phyloP scores from a whole-genome alignment of 2,113 vertebrate genomes.

The Micronycteris hirsuta region DNA sequence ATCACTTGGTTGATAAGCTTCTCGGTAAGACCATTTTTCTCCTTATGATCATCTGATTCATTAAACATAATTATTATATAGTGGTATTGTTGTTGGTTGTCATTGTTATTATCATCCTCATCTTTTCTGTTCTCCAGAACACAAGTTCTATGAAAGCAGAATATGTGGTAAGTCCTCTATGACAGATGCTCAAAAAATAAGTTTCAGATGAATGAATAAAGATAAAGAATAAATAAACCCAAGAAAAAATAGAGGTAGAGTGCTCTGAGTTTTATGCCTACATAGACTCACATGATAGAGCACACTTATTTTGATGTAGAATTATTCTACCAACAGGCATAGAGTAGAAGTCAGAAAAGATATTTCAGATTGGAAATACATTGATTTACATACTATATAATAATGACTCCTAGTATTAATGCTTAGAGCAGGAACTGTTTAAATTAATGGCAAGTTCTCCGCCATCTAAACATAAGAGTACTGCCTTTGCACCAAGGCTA shows the following conservation, averaged over 20 bases:
- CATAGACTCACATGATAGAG: not conserved
- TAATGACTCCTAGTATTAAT: not conserved
- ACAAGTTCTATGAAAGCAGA: not conserved
- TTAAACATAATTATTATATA: not conserved
- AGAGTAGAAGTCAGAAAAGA: not conserved
- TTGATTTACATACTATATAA: not conserved
- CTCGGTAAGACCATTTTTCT: not conserved
- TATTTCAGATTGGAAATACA: not conserved
- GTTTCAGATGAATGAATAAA: not conserved
- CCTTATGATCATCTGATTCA: not conserved
- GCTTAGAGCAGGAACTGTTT: not conserved
- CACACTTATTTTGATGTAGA: not conserved
- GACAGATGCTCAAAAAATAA: not conserved
- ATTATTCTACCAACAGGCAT: not conserved
- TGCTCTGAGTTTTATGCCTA: not conserved
- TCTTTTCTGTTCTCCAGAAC: not conserved
- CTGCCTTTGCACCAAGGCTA: not conserved
- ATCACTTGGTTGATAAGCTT: not conserved
- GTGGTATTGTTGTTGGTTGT: not conserved
- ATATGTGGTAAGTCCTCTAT: not conserved
- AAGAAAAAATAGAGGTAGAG: not conserved
- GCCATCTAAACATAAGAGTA: not conserved
- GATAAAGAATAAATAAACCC: not conserved
- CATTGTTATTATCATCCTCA: not conserved
- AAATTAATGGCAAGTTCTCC: not conserved